Conservation (phyloP, 2,888 invertebrate species). For the Crossocerus cetratus region DNA sequence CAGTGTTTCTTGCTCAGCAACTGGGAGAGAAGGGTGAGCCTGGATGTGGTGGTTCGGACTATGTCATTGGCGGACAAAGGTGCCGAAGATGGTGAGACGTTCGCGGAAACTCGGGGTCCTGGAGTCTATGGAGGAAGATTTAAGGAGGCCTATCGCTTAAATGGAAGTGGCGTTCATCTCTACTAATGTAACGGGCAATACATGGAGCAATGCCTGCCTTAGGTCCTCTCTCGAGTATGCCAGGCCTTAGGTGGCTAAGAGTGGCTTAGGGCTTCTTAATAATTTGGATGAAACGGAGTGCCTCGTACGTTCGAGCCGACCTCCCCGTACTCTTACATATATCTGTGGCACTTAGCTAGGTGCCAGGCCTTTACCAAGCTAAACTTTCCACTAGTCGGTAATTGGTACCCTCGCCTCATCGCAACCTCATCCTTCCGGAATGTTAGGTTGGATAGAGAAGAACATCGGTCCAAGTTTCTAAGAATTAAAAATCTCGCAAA, state of each 20-base stretch:
- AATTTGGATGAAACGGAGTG: slow-evolving; percentile 67
- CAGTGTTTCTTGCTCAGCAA: too few species aligned
- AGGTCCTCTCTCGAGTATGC: not conserved
- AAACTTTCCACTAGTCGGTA: slow-evolving; percentile 20
- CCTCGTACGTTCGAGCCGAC: slow-evolving; percentile 42
- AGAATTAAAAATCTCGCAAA: too few species aligned
- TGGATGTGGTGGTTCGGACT: not conserved
- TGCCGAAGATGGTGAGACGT: not conserved
- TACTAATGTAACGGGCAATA: slow-evolving; percentile 66
- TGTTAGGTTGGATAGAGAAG: too few species aligned
- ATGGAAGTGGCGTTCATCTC: slow-evolving; percentile 44
- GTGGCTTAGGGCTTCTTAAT: slow-evolving; percentile 70
- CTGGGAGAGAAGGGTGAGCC: too few species aligned
- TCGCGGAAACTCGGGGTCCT: not conserved
- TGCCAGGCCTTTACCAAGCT: slow-evolving; percentile 42
- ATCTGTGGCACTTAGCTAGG: slow-evolving; percentile 46
- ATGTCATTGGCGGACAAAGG: not conserved
- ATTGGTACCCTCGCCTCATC: too few species aligned
- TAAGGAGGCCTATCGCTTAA: slow-evolving; percentile 11
- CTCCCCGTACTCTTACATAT: slow-evolving; percentile 24
- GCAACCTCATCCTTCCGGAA: too few species aligned
- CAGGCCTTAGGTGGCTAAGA: slow-evolving; percentile 53
- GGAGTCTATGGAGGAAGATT: not conserved
- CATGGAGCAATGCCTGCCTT: slow-evolving; percentile 20
- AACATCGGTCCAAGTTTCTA: too few species aligned